Evolutionary conservation across 64 coral and sea anemone genomes (phyloP).

Genomic region (Pocillopora verrucosa): DNA sequence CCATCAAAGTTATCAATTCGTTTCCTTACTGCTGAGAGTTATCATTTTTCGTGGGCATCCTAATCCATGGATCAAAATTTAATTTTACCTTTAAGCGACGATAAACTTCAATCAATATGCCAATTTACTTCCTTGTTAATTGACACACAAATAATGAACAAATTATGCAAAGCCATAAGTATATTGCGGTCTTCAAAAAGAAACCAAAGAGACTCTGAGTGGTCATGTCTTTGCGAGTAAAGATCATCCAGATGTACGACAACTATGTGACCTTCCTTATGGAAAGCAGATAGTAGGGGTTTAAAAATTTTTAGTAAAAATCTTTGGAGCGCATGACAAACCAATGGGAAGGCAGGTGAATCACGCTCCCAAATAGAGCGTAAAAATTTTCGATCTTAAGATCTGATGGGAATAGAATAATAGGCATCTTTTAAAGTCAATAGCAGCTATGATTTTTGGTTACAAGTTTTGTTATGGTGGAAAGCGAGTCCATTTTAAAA

Average conservation of each 20-base stretch:
- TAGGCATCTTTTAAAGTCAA: conserved; percentile 58
- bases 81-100: no score
- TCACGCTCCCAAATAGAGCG: conserved; percentile 8
- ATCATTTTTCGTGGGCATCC: no score
- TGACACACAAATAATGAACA: no score
- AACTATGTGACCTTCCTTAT: conserved; percentile 36
- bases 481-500: conserved; percentile 62
- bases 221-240: background rate
- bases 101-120: no score
- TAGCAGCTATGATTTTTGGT: conserved; percentile 37
- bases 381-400: conserved; percentile 32
- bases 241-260: conserved; percentile 11
- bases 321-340: conserved; percentile 39
- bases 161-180: no score
- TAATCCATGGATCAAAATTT: no score
- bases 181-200: no score
- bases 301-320: conserved; percentile 51
- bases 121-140: no score
- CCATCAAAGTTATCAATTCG: no score
- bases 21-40: no score
- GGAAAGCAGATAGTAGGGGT: conserved; percentile 16
- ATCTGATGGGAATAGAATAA: conserved; percentile 31
- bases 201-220: no score
- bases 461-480: conserved; percentile 39
- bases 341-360: conserved; percentile 54